phyloP scores from a whole-genome alignment of 2,797 vertebrate genomes.

The Enteromius argenteus region DNA sequence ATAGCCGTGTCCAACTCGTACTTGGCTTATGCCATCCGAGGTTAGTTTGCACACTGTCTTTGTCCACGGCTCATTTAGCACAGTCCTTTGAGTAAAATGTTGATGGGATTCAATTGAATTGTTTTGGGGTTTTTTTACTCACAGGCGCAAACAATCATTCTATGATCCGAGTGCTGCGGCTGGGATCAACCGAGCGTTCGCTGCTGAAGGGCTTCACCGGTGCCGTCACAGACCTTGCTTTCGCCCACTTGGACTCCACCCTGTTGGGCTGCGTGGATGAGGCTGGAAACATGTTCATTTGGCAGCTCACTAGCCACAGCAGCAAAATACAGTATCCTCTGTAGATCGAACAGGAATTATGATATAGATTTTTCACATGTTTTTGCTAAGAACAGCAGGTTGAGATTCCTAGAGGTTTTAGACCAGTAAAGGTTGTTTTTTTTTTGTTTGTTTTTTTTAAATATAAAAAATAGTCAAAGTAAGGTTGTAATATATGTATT shows the following conservation, averaged over 20 bases:
- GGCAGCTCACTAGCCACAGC: constrained; percentile 90
- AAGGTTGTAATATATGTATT: not conserved
- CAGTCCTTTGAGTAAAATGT: not conserved
- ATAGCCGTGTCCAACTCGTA: constrained; percentile 97
- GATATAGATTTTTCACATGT: not conserved
- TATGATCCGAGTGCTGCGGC: constrained; percentile 94
- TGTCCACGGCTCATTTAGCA: not conserved
- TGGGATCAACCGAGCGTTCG: constrained; percentile 88
- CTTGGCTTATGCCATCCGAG: constrained; percentile 95
- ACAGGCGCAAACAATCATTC: constrained; percentile 92
- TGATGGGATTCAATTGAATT: not conserved
- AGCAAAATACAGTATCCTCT: constrained; percentile 95
- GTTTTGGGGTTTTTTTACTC: not conserved
- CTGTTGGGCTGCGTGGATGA: constrained; percentile 96
- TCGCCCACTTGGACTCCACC: constrained; percentile 96
- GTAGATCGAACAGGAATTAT: not conserved
- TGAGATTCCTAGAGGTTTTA: not conserved
- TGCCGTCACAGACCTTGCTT: constrained; percentile 93
- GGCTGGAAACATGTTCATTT: constrained; percentile 95
- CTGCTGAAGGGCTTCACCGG: constrained; percentile 96
- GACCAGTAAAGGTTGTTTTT: not conserved
- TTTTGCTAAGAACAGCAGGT: not conserved
- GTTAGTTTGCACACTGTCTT: constrained; percentile 74
- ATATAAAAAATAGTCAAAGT: not conserved
- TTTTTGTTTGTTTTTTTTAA: not conserved